Evolutionary conservation across 2,888 invertebrate species (phyloP).

Genomic region (Torymus texanus): DNA sequence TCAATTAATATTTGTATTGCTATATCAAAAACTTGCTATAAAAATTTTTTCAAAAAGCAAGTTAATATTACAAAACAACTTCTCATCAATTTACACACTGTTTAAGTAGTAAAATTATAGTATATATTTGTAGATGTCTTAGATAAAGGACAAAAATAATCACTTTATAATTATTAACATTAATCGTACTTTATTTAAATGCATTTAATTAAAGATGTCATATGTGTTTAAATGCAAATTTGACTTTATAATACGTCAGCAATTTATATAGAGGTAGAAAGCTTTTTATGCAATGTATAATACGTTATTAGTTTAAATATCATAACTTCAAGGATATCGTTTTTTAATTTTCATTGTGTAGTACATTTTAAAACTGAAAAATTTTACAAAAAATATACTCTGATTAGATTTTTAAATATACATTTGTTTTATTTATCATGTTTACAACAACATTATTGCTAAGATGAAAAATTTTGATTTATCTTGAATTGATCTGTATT

Average conservation of each 20-base stretch:
- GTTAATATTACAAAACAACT: not conserved
- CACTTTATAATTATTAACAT: not conserved
- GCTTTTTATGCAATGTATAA: constrained; percentile 4
- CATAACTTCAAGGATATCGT: constrained; percentile 33
- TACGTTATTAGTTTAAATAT: constrained; percentile 19
- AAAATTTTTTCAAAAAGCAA: not conserved
- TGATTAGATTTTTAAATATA: constrained; percentile 51
- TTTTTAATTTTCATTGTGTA: constrained; percentile 40
- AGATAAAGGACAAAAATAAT: not conserved
- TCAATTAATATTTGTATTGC: too few species aligned
- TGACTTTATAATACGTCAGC: constrained; percentile 17
- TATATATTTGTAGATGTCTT: constrained; percentile 14
- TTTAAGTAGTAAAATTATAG: constrained; percentile 12
- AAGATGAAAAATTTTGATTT: constrained; percentile 38
- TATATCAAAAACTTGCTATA: too few species aligned
- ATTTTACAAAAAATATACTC: constrained; percentile 47
- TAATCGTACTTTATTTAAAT: not conserved
- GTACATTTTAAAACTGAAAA: constrained; percentile 43
- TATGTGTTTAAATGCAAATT: not conserved
- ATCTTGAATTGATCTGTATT: constrained; percentile 32
- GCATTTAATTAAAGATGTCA: constrained; percentile 1
- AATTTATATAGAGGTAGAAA: constrained; percentile 16
- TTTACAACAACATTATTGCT: constrained; percentile 5
- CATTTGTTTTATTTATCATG: constrained; percentile 31
- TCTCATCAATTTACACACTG: constrained; percentile 12